Percentiles rank a stretch among this genome's conserved stretches.
These are phyloP conservation scores for Pagrus major DNA, from an alignment of 2,113 vertebrate species.

Conservation along the genomic window DNA sequence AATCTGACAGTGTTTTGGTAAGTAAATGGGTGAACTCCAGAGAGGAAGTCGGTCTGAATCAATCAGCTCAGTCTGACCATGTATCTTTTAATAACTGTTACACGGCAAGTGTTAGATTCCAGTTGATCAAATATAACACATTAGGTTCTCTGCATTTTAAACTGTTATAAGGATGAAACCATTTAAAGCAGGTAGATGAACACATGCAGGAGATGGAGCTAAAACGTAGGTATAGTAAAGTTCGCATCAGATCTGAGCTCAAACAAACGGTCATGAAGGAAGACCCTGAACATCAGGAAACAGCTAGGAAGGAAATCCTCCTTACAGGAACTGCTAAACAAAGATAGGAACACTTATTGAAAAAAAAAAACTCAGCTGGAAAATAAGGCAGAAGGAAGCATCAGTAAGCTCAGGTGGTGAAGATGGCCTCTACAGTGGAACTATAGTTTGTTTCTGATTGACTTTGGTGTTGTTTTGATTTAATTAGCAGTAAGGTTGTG, in stretches of 20 bases:
- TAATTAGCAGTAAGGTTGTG: background rate
- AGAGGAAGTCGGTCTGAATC: background rate
- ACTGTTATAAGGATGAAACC: background rate
- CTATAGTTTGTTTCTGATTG: constrained; percentile 11
- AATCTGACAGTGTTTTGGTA: constrained; percentile 3
- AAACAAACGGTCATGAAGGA: constrained; percentile 30
- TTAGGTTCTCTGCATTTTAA: background rate
- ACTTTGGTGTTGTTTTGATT: constrained; percentile 14
- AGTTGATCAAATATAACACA: background rate
- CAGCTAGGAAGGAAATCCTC: constrained; percentile 74
- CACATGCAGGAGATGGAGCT: background rate
- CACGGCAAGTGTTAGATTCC: background rate
- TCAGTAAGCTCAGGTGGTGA: constrained; percentile 23
- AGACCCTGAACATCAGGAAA: constrained; percentile 70
- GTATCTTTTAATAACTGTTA: constrained; percentile 5
- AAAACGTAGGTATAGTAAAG: background rate
- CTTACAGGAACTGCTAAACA: constrained; percentile 74
- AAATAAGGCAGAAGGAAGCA: constrained; percentile 25
- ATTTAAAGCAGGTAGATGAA: background rate
- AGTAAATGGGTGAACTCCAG: background rate
- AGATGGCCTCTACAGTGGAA: constrained; percentile 4
- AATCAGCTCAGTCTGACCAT: background rate
- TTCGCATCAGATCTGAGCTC: constrained; percentile 18
- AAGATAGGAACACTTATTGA: constrained; percentile 69
- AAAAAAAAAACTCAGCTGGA: constrained; percentile 54